Evolutionary conservation across 1,140 invertebrate genomes (phyloP), one percentile per base, ranked within the genome.

Genomic region (Caenorhabditis brenneri): DNA sequence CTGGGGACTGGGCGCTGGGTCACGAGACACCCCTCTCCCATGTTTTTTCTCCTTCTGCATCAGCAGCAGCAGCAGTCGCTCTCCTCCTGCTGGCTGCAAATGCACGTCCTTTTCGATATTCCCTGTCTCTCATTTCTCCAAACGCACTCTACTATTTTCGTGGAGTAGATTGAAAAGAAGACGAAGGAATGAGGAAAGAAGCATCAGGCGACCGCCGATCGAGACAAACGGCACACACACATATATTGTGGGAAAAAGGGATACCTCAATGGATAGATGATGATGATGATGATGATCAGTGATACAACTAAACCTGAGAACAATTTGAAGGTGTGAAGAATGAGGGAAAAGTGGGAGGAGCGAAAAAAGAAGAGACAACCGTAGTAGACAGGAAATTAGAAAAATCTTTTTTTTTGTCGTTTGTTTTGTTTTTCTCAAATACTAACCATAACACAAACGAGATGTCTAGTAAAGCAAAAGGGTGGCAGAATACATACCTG

Each of bases 151-250:
- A 74, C 33, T 74, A 74, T 74, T 74, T 74, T 74, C n/a, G 29
- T 33, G 58, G 58, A 65, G 12, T 27, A 58, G 31, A 16, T 12
- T 19, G 48, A 10, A 27, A n/a, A 65, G 19, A 24, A 24, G 29
- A 42, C 10, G n/a, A 74, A 42, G 33, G 36, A 74, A 42, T 33
- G n/a, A 31, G 29, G 36, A 31, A 74, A 74, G 65, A 74, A 42
- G 65, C 65, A 74, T 74, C 65, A 74, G 65, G 65, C 65, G 65
- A 74, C 65, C 65, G 58, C 58, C 58, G 58, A 65, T 65, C 65
- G 65, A 74, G 65, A 74, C 36, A 74, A 42, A 74, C 58, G 58
- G 58, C 53, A 58, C 53, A 58, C 53, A 36, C n/a, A 42, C n/a
- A n/a, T n/a, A n/a, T 24, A 36, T 33, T 29, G 31, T 29, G 36